Conservation (phyloP, 2,113 vertebrate species). For the Lanius ludovicianus region DNA sequence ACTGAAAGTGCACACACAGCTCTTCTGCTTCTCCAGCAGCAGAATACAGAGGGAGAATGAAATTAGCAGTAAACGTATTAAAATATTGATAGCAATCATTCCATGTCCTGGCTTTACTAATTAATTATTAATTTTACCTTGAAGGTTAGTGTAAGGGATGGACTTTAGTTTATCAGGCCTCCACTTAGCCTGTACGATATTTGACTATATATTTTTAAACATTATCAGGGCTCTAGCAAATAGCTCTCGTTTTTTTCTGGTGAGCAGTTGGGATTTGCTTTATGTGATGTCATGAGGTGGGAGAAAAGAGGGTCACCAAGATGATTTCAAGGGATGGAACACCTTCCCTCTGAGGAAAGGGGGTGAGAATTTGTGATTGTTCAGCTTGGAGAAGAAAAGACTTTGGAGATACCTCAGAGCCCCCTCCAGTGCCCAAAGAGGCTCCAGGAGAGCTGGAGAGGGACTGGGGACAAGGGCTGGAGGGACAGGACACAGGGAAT, state of each 20-base stretch:
- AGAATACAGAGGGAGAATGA: conserved; percentile 62
- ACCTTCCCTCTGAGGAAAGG: not conserved
- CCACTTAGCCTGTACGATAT: conserved; percentile 64
- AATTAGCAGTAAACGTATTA: conserved; percentile 79
- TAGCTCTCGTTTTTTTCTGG: conserved; percentile 41
- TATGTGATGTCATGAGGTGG: conserved; percentile 11
- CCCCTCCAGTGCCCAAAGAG: not conserved
- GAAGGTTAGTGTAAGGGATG: conserved; percentile 84
- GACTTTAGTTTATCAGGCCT: conserved; percentile 74
- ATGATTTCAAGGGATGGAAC: not conserved
- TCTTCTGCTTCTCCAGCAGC: conserved; percentile 49
- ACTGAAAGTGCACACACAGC: conserved; percentile 46
- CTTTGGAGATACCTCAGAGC: not conserved
- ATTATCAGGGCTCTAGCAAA: conserved; percentile 59
- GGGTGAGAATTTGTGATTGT: not conserved
- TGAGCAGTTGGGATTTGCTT: conserved; percentile 50
- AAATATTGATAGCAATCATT: conserved; percentile 93
- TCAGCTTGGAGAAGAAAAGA: not conserved
- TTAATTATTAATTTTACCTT: conserved; percentile 94
- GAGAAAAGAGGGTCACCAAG: not conserved
- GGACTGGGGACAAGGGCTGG: not conserved
- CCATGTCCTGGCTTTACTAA: conserved; percentile 81
- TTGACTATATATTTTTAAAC: conserved; percentile 55
- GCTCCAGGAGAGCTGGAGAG: not conserved
- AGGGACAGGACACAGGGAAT: not conserved